Conservation (phyloP, 2,797 vertebrate species). For the Gambusia yucatana region DNA sequence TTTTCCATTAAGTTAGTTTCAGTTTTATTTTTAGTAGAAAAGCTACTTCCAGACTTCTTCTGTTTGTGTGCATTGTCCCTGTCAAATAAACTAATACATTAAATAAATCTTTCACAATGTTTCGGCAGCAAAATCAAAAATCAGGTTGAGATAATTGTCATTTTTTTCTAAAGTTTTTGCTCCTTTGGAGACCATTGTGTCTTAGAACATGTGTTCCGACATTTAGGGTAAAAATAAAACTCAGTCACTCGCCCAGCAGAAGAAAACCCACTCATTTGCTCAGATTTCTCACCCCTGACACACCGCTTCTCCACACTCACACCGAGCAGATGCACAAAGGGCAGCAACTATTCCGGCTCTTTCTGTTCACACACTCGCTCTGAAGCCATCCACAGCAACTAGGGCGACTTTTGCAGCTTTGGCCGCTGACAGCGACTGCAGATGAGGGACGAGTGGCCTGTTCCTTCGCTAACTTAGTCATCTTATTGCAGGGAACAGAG, state of each 20-base stretch:
- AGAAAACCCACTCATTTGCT: slow-evolving; percentile 12
- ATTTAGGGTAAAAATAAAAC: not conserved
- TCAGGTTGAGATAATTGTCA: too few species aligned
- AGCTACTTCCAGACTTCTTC: too few species aligned
- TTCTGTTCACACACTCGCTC: slow-evolving; percentile 36
- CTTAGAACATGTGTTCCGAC: slow-evolving; percentile 2
- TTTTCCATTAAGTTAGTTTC: too few species aligned
- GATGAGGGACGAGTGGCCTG: slow-evolving; percentile 67
- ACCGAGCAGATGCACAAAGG: slow-evolving; percentile 60
- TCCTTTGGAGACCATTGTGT: not conserved
- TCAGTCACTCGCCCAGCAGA: slow-evolving; percentile 37
- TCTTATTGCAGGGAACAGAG: slow-evolving; percentile 66
- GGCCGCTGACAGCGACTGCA: slow-evolving; percentile 46
- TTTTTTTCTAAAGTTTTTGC: not conserved
- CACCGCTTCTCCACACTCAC: slow-evolving; percentile 45
- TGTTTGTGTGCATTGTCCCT: too few species aligned
- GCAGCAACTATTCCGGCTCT: slow-evolving; percentile 44
- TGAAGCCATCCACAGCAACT: slow-evolving; percentile 48
- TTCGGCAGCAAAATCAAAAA: too few species aligned
- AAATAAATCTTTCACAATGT: too few species aligned
- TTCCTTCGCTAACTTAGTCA: slow-evolving; percentile 75
- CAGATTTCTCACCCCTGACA: slow-evolving; percentile 34
- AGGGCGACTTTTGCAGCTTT: slow-evolving; percentile 72
- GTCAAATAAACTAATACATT: too few species aligned
- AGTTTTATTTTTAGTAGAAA: too few species aligned